Evolutionary conservation across 2,888 invertebrate species (phyloP).

Genomic region (Anaspis maculata): DNA sequence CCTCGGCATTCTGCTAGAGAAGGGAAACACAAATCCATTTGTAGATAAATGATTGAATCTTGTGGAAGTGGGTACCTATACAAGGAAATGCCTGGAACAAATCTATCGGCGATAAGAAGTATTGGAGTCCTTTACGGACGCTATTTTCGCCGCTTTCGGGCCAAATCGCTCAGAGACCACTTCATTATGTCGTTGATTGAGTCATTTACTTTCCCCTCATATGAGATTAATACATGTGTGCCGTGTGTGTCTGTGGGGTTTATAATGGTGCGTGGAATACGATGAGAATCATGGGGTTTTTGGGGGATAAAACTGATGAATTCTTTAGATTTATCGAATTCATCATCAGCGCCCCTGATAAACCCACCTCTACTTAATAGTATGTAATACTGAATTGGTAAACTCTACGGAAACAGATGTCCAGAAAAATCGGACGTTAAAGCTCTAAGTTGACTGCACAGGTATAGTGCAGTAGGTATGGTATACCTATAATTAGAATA

Average conservation of each 20-base stretch:
- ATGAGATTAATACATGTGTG: conserved; percentile 41
- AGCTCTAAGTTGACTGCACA: no score
- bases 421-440: no score
- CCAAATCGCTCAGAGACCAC: conserved; percentile 35
- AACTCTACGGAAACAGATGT: no score
- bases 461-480: no score
- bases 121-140: conserved; percentile 30
- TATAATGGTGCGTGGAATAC: not conserved
- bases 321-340: conserved; percentile 27
- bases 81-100: no score
- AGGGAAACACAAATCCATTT: conserved; percentile 21
- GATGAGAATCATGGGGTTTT: conserved; percentile 6
- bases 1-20: no score
- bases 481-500: no score
- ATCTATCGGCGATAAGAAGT: conserved; percentile 37
- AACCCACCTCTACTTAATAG: no score
- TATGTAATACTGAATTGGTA: no score
- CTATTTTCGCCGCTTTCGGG: conserved; percentile 29
- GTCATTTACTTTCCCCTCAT: conserved; percentile 37
- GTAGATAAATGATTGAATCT: conserved; percentile 28
- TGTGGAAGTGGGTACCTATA: conserved; percentile 10
- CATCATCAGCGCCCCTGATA: no score
- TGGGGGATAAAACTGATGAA: conserved; percentile 20
- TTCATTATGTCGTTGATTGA: conserved; percentile 41
- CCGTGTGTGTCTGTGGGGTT: conserved; percentile 24